A percentile compares a stretch with the other conserved stretches of the same genome.
Evolutionary conservation across 2,113 vertebrate genomes (phyloP).

Genomic region (Tachycineta bicolor): DNA sequence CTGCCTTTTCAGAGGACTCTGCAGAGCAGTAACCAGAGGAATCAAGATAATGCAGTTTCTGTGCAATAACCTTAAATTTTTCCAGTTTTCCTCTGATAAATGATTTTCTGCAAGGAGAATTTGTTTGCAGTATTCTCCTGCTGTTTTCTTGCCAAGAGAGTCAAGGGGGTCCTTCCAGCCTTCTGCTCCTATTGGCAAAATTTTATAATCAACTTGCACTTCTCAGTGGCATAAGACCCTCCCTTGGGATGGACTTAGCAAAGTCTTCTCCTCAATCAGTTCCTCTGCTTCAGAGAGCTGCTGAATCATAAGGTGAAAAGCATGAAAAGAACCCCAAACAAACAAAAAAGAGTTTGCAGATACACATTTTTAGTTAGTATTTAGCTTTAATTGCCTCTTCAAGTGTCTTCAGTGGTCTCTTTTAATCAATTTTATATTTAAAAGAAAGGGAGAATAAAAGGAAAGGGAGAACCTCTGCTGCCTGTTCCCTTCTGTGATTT

Average conservation of each 20-base stretch:
- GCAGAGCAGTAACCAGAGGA: neutral
- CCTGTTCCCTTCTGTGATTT: neutral
- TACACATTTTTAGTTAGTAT: neutral
- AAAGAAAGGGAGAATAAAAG: neutral
- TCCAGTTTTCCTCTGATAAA: neutral
- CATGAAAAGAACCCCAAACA: rapidly evolving
- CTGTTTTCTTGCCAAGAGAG: neutral
- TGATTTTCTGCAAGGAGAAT: neutral
- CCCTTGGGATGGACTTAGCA: neutral
- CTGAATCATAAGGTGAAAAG: neutral
- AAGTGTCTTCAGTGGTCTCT: neutral
- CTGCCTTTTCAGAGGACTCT: neutral
- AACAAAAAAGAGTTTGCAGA: neutral
- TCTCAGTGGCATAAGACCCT: neutral
- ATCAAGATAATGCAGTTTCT: neutral
- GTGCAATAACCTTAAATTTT: neutral
- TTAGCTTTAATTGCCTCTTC: neutral
- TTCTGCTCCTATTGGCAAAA: neutral
- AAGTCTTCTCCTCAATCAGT: neutral
- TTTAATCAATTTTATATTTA: neutral
- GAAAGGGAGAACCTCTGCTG: neutral
- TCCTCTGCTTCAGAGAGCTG: neutral
- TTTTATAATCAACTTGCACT: neutral
- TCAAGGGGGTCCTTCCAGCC: neutral
- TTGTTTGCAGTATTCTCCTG: neutral